Conservation (phyloP, 30 jellyfish, hydroid and myxozoan species). For the Nemopilema nomurai region DNA sequence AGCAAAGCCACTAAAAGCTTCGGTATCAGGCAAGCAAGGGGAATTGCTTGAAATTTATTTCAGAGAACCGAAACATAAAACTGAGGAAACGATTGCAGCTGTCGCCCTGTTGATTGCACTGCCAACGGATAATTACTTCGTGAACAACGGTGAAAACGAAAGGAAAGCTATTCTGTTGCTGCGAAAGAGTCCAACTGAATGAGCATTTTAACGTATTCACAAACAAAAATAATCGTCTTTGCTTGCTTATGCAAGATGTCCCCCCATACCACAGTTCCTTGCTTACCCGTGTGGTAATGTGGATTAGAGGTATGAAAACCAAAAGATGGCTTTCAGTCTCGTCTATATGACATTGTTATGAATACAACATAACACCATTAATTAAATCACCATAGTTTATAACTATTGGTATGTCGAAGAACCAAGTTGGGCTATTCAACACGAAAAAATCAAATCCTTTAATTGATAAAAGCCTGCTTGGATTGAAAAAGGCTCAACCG, state of each 20-base stretch:
- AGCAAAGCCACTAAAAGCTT: no score
- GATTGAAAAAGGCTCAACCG: constrained; percentile 6
- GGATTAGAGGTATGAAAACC: constrained; percentile 12
- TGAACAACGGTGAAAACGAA: no score
- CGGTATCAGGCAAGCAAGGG: no score
- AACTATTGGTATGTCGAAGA: constrained; percentile 28
- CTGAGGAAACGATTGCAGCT: no score
- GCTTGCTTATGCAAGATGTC: neutral
- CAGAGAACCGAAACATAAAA: no score
- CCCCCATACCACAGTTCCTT: constrained; percentile 7
- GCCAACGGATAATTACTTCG: no score
- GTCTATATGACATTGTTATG: constrained; percentile 3
- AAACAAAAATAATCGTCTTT: neutral
- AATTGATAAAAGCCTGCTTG: constrained; percentile 46
- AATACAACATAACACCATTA: constrained; percentile 23
- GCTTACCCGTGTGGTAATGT: constrained; percentile 32
- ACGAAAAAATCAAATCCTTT: constrained; percentile 33
- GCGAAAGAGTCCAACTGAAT: neutral
- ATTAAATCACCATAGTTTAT: constrained; percentile 33
- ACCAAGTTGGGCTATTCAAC: constrained; percentile 22
- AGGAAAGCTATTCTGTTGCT: no score
- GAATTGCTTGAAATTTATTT: no score
- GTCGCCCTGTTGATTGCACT: no score
- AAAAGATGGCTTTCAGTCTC: constrained; percentile 13
- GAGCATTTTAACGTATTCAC: neutral